Evolutionary conservation across 2,888 invertebrate genomes (phyloP).

Genomic region (Gasteruption jaculator): DNA sequence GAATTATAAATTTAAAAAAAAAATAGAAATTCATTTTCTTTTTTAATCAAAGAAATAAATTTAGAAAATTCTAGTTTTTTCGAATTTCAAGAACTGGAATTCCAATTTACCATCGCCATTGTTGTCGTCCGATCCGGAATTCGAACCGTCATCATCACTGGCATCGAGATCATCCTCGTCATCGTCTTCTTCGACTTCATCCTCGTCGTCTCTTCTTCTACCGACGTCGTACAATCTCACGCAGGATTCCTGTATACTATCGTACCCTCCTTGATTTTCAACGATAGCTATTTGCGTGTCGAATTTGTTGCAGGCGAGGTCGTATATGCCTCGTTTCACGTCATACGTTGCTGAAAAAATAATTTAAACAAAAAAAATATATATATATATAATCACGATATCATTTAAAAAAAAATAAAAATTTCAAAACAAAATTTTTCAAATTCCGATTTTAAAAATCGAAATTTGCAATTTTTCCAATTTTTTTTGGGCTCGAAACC

Average conservation of each 20-base stretch:
- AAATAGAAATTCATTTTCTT: background rate
- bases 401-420: slow-evolving; percentile 5
- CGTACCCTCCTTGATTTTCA: slow-evolving; percentile 82
- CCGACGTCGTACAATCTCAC: slow-evolving; percentile 93
- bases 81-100: slow-evolving; percentile 3
- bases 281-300: slow-evolving; percentile 88
- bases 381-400: too few species aligned
- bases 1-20: too few species aligned
- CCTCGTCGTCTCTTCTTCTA: slow-evolving; percentile 78
- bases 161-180: slow-evolving; percentile 60
- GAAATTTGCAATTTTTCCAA: too few species aligned
- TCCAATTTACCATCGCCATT: slow-evolving; percentile 43
- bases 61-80: background rate
- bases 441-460: background rate
- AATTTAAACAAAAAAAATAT: too few species aligned
- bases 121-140: too few species aligned
- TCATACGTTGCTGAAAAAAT: slow-evolving; percentile 77
- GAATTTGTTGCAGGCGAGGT: slow-evolving; percentile 74
- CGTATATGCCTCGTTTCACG: slow-evolving; percentile 85
- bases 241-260: slow-evolving; percentile 81
- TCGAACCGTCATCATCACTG: slow-evolving; percentile 61
- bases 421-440: background rate
- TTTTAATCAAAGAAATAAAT: background rate
- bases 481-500: too few species aligned
- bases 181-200: slow-evolving; percentile 74